Evolutionary conservation across 2,888 invertebrate species (phyloP).

Genomic region (Elgonia sp.): DNA sequence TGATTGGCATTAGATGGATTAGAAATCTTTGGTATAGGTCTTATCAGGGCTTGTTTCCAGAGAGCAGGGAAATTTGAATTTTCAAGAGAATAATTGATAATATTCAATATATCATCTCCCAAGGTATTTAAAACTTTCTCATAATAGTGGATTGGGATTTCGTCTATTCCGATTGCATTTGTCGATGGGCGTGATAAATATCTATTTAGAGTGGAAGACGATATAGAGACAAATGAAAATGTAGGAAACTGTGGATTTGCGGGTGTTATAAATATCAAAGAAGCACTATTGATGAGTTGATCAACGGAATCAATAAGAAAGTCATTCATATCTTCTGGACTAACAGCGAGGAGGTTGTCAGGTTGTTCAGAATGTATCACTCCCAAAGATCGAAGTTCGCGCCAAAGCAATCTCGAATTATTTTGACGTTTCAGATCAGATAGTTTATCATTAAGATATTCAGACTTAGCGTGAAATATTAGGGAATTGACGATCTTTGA

Average conservation of each 20-base stretch:
- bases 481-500: neutral
- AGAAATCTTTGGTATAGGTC: neutral
- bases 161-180: too few species aligned
- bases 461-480: neutral
- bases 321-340: slow-evolving; percentile 1
- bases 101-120: neutral
- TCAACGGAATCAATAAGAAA: neutral
- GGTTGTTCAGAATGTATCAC: neutral
- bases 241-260: too few species aligned
- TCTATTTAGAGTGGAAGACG: neutral
- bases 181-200: too few species aligned
- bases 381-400: too few species aligned
- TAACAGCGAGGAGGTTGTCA: neutral
- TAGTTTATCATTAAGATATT: neutral
- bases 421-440: neutral
- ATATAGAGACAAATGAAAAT: neutral
- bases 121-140: too few species aligned
- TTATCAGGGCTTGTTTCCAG: neutral
- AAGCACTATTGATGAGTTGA: neutral
- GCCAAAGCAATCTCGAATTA: neutral
- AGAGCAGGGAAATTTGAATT: neutral
- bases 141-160: too few species aligned
- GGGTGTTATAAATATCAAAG: neutral
- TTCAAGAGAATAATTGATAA: neutral
- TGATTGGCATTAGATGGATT: neutral